phyloP scores from a whole-genome alignment of 2,113 vertebrate genomes.

The Phasianus colchicus region DNA sequence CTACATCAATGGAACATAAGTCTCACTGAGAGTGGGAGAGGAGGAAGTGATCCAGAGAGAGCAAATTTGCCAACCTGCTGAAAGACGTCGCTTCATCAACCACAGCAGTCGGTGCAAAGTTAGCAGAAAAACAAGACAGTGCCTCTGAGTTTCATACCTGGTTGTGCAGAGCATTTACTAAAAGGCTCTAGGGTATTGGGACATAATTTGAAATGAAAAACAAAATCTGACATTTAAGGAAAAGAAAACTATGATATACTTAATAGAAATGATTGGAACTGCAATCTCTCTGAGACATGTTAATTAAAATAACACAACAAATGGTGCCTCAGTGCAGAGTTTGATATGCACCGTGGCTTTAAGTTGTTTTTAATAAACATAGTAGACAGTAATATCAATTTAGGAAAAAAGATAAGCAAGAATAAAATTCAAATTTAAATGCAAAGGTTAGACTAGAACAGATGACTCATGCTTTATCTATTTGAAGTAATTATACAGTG shows the following conservation, averaged over 20 bases:
- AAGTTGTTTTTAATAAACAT: slow-evolving; percentile 73
- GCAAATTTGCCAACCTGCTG: neutral
- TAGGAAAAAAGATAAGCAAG: slow-evolving; percentile 62
- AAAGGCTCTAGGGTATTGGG: neutral
- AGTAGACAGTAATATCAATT: slow-evolving; percentile 63
- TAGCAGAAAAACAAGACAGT: neutral
- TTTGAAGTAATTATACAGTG: slow-evolving; percentile 65
- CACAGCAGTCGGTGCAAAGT: neutral
- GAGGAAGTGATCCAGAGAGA: neutral
- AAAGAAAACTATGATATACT: slow-evolving; percentile 6
- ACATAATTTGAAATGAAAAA: neutral
- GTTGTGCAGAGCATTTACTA: neutral
- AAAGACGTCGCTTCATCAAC: neutral
- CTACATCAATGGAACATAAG: neutral
- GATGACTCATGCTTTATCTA: slow-evolving; percentile 70
- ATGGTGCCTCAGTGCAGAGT: slow-evolving; percentile 1
- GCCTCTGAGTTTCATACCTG: neutral
- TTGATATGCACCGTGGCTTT: slow-evolving; percentile 49
- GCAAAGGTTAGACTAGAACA: slow-evolving; percentile 64
- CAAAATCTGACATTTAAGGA: slow-evolving; percentile 14
- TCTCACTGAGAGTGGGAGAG: neutral
- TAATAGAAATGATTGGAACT: slow-evolving; percentile 45
- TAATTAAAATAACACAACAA: slow-evolving; percentile 58
- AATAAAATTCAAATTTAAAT: slow-evolving; percentile 71
- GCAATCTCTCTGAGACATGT: slow-evolving; percentile 26